Base-by-base conservation (phyloP, 2,888 invertebrate genomes). In the Panopea generosa region DNA sequence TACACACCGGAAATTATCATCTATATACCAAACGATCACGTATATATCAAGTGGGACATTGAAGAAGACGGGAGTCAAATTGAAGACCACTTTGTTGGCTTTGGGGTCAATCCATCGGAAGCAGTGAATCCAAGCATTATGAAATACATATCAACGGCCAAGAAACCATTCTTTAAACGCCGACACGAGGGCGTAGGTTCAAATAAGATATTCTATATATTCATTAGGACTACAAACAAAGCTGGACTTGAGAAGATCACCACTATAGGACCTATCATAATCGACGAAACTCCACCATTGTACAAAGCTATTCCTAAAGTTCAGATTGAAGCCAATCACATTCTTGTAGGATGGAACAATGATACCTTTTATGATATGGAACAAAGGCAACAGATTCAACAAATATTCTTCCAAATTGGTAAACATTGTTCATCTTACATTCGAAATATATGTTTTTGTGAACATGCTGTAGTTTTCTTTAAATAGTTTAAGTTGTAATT, bases 51-150 rank as follows among this genome's bases (percentile, higher is more conserved):
- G 2, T 86, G 86, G 84, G 68, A 72, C 26, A 29, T 76, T 1
- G 33, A 11, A 22, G 84, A 84, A 49, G 43, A 43, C 9, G 65
- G 70, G 14, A 84, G 78, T 68, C 83, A 86, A 40, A 76, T 86
- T 7, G 29, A 61, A n/a, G 69, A 81, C 38, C 77, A 61, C 20
- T 59, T 33, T 18, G 53, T 86, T 7, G 86, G 83, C 0, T 55
- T 86, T 66, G 75, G 79, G 0, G 24, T 20, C 11, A 56, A 72
- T 16, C 3, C 26, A 6, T 40, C 65, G 2, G 53, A 26, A 9
- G n/a, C 40, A 2, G 43, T 9, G 6, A 33, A 20, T 9, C 86
- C 86, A 22, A 70, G 72, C 55, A 43, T 84, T 16, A 45, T 61
- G 2, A 55, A 29, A 3, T 86, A 76, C 55, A 18, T 43, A 3